Evolutionary conservation across 2,797 vertebrate species (phyloP), one percentile per base, ranked within the genome.

Genomic region (Melanotaenia maccullochi): DNA sequence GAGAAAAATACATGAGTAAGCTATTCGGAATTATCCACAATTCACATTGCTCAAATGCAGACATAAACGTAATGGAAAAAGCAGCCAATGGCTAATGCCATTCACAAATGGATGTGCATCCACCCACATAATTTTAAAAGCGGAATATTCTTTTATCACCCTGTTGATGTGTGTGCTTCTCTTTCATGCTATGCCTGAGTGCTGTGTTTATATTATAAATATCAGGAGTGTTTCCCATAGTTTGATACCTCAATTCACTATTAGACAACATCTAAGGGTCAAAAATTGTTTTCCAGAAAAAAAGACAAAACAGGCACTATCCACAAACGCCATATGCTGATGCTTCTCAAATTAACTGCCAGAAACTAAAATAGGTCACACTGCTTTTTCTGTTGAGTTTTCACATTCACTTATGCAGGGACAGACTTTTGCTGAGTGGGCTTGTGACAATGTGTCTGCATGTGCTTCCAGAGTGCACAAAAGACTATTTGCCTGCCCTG

Each of bases 401-500:
- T 24, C 47, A 68, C 49, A 70, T 68, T 70, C 35, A 40, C 40
- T 60, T 68, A 42, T 81, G 71, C 40, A 58, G 59, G 12, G 22
- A 35, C 73, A 28, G 64, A 38, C 85, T 55, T 86, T 75, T 85
- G 84, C 78, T 79, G 76, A 82, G 66, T 60, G 47, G 47, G 51
- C 69, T 59, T 71, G 57, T 64, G 54, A 71, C 65, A 68, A 14
- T 79, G 63, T 61, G 38, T 72, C 30, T 81, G 55, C n/a, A 52
- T 66, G 22, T 68, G 33, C 42, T 72, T 76, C 67, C 55, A 9
- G 58, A 60, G 14, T 79, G 68, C 57, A 58, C 28, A 58, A 36
- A 58, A 28, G n/a, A 51, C 24, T 24, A 18, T 44, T 18, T 20
- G 1, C 18, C 18, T 36, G 44, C 57, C 61, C 66, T n/a, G 18